Percentiles rank a stretch among this genome's conserved stretches.
Conservation (phyloP, 2,113 vertebrate genomes). For the Epinephelus lanceolatus region DNA sequence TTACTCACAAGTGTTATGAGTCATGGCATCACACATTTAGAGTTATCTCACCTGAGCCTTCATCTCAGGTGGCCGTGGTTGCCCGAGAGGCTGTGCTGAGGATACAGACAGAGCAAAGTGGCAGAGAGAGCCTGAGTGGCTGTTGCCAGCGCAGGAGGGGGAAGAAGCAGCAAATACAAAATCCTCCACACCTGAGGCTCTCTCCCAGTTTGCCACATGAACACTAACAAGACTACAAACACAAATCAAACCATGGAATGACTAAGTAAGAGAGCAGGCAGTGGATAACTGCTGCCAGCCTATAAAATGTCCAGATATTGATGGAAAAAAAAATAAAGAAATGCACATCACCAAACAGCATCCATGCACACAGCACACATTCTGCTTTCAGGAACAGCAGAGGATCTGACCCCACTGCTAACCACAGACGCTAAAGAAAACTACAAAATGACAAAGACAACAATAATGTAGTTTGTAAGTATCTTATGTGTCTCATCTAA, state of each 20-base stretch:
- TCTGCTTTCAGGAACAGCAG: constrained; percentile 28
- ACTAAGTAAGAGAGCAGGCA: constrained; percentile 49
- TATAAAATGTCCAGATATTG: constrained; percentile 50
- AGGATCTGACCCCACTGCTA: constrained; percentile 18
- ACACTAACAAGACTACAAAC: constrained; percentile 54
- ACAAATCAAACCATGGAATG: constrained; percentile 77
- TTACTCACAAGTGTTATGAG: constrained; percentile 44
- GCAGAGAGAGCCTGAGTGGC: constrained; percentile 39
- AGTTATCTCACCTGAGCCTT: constrained; percentile 62
- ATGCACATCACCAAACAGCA: constrained; percentile 17
- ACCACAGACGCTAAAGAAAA: constrained; percentile 47
- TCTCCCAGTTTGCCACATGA: constrained; percentile 38
- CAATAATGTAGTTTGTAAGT: constrained; percentile 44
- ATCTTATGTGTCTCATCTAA: constrained; percentile 36
- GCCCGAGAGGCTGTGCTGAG: constrained; percentile 33
- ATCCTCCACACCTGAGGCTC: constrained; percentile 34
- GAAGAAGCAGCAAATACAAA: constrained; percentile 21
- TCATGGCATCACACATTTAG: constrained; percentile 16
- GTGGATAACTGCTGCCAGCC: constrained; percentile 43
- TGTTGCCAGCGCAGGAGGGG: not conserved
- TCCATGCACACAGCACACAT: constrained; percentile 49
- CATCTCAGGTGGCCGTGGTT: constrained; percentile 50
- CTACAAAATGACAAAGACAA: constrained; percentile 57
- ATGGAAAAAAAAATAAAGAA: constrained; percentile 29
- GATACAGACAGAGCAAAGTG: constrained; percentile 38